Base-by-base conservation (phyloP, 2,113 vertebrate genomes). In the Oreochromis niloticus region DNA sequence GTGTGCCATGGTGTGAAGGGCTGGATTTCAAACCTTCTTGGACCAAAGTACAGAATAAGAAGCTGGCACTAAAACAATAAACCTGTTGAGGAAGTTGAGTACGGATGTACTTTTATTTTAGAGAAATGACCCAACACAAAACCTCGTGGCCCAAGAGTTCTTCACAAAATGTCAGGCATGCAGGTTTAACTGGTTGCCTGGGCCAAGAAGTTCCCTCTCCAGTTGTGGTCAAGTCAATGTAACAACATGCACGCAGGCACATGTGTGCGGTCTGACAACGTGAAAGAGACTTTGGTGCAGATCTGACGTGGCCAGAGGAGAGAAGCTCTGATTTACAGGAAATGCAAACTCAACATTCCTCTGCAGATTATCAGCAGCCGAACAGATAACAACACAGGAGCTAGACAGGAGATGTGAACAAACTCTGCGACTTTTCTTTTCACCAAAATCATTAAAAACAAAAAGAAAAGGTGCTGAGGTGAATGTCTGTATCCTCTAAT, bases 331-430 rank as follows among this genome's bases (percentile, higher is more conserved):
- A 94, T 89, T 92, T 80, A 93, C 34, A 87, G 85, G 91, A 95
- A 94, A 94, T 79, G n/a, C 87, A 86, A 88, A 95, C 82, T 68
- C 54, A 81, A 95, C 90, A 93, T 91, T 91, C 61, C 61, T 87
- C 16, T 43, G 50, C 8, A 68, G 81, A 80, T 87, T 80, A 88
- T 84, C 86, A 83, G 88, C 39, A 59, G 75, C 34, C 59, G 50
- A 73, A 82, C 36, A 80, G 85, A 90, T 75, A 92, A 56, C 46
- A 39, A 11, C 12, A 36, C 57, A 3, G 63, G 43, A 66, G 36
- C 56, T 3, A 55, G 17, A 71, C 17, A 6, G 79, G 6, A 56
- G 54, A 80, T 3, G 5, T 63, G 50, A 27, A 56, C 75, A 80
- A 89, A 90, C 85, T 90, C 81, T 83, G 83, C 50, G 22, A 71